Base-by-base conservation (phyloP, 2,888 invertebrate genomes). In the Endotricha flammealis region DNA sequence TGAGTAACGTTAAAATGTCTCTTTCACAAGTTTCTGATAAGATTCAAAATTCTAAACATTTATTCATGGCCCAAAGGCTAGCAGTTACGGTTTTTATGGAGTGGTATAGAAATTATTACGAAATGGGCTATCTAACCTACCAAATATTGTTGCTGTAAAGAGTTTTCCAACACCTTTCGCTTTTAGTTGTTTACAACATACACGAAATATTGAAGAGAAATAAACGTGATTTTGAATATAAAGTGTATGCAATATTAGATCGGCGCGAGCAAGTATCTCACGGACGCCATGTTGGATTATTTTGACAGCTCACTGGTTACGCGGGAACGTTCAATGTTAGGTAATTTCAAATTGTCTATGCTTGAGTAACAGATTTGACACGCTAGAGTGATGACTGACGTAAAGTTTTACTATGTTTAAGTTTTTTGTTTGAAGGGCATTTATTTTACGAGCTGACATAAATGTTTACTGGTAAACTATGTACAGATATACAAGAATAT, bases 271-370 rank as follows among this genome's bases (percentile, higher is more conserved):
- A 44, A 47, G 53, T 64, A 62, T 60, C 67, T 70, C 67, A 72
- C 60, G 63, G 64, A 50, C 63, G 57, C 69, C 20, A 20, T 20
- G 8, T 48, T 48, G 43, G 30, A 40, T 42, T 36, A 41, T 51
- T 50, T 58, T 67, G 69, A 66, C 67, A 69, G 64, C 61, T 64
- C 61, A 65, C 63, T 57, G 53, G 60, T 59, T 63, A 65, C 64
- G 65, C 60, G 63, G 64, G 59, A 65, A 60, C 48, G 57, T 58
- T 57, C 56, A 59, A 57, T 47, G 57, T 62, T 59, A 61, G 53
- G 65, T 63, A 64, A 66, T n/a, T n/a, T n/a, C n/a, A n/a, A n/a
- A n/a, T 68, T 67, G 63, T 68, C 68, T 64, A 63, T 62, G 66
- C 59, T 68, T 67, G 65, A 63, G 65, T 65, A 69, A 69, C 53